These are phyloP conservation scores for Gymnocheta viridis DNA, from an alignment of 2,888 invertebrate genomes.

Conservation along the genomic window DNA sequence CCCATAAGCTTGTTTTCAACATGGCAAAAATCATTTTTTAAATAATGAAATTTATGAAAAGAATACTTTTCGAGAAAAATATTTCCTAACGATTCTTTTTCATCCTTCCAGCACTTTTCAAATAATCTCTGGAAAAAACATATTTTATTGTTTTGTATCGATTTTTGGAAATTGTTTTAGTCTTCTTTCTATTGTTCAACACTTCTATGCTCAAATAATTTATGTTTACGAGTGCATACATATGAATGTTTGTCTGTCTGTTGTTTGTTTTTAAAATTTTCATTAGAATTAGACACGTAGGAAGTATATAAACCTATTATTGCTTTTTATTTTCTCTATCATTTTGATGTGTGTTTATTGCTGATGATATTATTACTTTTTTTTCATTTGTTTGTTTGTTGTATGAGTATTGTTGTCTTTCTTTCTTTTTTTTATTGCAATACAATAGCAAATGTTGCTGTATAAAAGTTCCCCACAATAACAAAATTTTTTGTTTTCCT, in stretches of 20 bases:
- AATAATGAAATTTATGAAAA: no score
- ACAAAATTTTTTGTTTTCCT: not conserved
- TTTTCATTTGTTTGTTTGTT: not conserved
- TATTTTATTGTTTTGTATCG: constrained; percentile 5
- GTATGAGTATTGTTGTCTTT: not conserved
- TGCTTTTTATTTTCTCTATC: not conserved
- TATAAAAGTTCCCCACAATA: not conserved
- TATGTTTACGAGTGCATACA: not conserved
- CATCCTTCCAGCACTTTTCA: not conserved
- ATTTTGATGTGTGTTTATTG: constrained; percentile 4
- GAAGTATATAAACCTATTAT: constrained; percentile 21
- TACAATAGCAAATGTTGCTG: constrained; percentile 1
- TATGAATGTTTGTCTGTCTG: not conserved
- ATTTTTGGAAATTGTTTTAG: not conserved
- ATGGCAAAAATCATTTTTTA: not conserved
- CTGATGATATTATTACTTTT: constrained; percentile 18
- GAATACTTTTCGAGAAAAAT: no score
- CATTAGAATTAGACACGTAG: constrained; percentile 44
- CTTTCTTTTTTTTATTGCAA: not conserved
- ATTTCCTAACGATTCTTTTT: not conserved
- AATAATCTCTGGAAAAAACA: constrained; percentile 18
- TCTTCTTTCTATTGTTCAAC: constrained; percentile 11
- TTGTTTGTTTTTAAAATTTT: constrained; percentile 40
- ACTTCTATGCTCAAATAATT: not conserved
- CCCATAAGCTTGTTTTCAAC: not conserved